Base-by-base conservation (phyloP, 2,797 vertebrate species). In the Pseudochaenichthys georgianus region DNA sequence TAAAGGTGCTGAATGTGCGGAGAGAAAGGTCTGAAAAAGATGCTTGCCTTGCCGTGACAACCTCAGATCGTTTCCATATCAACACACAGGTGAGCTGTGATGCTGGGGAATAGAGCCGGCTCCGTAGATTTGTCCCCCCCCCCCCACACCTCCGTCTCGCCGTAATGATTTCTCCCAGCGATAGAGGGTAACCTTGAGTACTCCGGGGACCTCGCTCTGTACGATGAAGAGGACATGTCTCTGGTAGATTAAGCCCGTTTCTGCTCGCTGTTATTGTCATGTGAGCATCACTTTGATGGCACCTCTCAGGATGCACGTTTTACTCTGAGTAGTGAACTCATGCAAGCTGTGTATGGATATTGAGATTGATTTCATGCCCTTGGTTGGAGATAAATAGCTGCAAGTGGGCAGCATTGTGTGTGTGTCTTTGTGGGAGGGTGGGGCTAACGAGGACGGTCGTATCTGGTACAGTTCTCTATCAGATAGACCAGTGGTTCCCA, bases 1-100 rank as follows among this genome's bases (percentile, higher is more conserved):
- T 51, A 89, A 92, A 92, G 90, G 82, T 90, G 86, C 87, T 89
- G 80, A 94, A 75, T 84, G 75, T 78, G 82, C 5, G 1, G 50
- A 55, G 57, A 57, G 54, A 69, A 23, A 73, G 69, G 34, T 59
- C 21, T 73, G 55, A 13, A 73, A 79, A 55, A 38, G 7, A 53
- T 45, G 66, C 60, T 64, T 1, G 21, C 50, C 47, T 69, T 17
- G 4, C 63, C 13, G 2, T 47, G 71, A 86, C 69, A 71, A 74
- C 64, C 45, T 64, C 53, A 42, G 78, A 72, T 81, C 45, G 63
- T 82, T 78, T 76, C 64, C 82, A 85, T 71, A 73, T 85, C 82
- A 79, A 83, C 90, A 80, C 84, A 90, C 80, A 87, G 85, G 87
- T 83, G 71, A 82, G 73, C 64, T 54, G 70, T 16, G 66, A 61